These are phyloP conservation scores for Tiliacea aurago DNA, from an alignment of 2,888 invertebrate species.

Conservation along the genomic window DNA sequence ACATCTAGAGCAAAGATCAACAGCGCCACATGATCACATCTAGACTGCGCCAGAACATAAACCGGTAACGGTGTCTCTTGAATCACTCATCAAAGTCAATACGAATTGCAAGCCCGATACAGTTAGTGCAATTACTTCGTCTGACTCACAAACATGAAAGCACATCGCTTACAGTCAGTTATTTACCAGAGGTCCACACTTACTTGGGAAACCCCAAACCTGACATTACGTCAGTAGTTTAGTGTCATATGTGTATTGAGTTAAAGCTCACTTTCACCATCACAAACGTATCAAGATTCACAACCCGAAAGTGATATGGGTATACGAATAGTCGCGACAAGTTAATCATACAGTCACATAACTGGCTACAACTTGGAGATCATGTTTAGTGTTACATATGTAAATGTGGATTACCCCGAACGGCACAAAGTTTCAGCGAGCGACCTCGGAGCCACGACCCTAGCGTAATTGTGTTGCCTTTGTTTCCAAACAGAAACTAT, in stretches of 20 bases:
- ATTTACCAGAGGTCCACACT: not conserved
- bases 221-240: not conserved
- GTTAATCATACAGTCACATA: constrained; percentile 30
- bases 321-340: constrained; percentile 10
- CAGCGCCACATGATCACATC: constrained; percentile 31
- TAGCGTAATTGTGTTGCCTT: constrained; percentile 53
- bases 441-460: constrained; percentile 28
- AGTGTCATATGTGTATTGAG: not conserved
- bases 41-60: constrained; percentile 39
- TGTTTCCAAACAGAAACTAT: constrained; percentile 45
- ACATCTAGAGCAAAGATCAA: constrained; percentile 41
- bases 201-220: not conserved
- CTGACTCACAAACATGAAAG: constrained; percentile 14
- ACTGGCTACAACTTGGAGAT: constrained; percentile 40
- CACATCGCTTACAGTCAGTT: too few species aligned
- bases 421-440: constrained; percentile 30
- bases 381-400: constrained; percentile 46
- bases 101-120: constrained; percentile 38
- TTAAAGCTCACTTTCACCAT: constrained; percentile 9
- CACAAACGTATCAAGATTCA: constrained; percentile 1
- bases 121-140: constrained; percentile 48
- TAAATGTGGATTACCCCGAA: constrained; percentile 40
- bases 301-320: constrained; percentile 27
- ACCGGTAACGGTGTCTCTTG: constrained; percentile 55
- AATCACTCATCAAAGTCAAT: constrained; percentile 40